Base-by-base conservation (phyloP, 30 jellyfish, hydroid and myxozoan species). In the Aurelia sp. region DNA sequence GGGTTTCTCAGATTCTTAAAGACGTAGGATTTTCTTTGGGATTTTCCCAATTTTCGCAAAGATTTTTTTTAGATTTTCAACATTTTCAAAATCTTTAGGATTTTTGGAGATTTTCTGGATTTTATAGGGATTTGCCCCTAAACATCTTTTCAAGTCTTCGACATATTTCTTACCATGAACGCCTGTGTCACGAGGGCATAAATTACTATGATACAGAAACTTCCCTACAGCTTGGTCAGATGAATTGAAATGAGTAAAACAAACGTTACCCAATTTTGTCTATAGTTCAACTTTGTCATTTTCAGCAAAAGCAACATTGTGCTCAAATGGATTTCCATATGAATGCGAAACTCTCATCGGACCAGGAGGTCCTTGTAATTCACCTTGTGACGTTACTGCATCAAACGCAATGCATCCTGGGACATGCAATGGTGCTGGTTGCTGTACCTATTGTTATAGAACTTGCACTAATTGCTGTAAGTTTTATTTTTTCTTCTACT, bases 341-440 rank as follows among this genome's bases (percentile, higher is more conserved):
- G 97, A 91, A 79, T 91, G 97, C 61, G 88, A 84, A 27, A 59
- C 93, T 51, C 81, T 84, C 51, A 64, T 51, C 3, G 95, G 79
- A 12, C 81, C 86, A 44, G 92, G 86, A n/a, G 64, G 71, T 10
- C 19, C 90, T 18, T 91, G 97, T 66, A 78, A 61, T 11, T 52
- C 89, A 27, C 89, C 89, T 27, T 91, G 97, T 73, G 96, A 91
- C 73, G 90, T 71, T 16, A 77, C 50, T 47, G 97, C 97, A 11
- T 91, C 97, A 17, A 78, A 68, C 1, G 96, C 96, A 22, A 19
- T 91, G 79, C 89, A 69, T 23, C 92, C 92, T 60, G 89, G 93
- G 67, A 76, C 96, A 16, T 91, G 97, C 50, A 75, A 91, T 79
- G 53, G 37, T 23, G 58, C 90, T 60, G 90, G 90, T 23, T 91